Conservation (phyloP, 2,113 vertebrate species). For the Heliornis fulica region DNA sequence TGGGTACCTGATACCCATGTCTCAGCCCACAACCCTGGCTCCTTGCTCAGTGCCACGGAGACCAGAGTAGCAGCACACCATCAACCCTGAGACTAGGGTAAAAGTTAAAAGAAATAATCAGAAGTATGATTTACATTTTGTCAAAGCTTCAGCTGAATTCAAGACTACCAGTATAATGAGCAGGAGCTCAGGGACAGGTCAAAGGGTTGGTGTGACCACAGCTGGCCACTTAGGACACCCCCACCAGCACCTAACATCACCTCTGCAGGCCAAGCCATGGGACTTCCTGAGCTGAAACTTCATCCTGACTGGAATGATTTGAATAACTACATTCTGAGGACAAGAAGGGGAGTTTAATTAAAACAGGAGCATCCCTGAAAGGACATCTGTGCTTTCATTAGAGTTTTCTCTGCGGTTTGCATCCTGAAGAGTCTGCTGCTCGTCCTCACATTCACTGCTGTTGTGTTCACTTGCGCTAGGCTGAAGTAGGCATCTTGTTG, state of each 20-base stretch:
- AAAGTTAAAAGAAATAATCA: conserved; percentile 13
- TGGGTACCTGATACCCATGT: not conserved
- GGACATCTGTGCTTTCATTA: not conserved
- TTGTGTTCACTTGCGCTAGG: not conserved
- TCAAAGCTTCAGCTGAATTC: conserved; percentile 14
- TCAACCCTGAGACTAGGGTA: not conserved
- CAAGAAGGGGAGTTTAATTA: not conserved
- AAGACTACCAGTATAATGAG: not conserved
- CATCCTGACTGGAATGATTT: not conserved
- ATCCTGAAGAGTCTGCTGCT: not conserved
- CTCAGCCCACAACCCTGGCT: not conserved
- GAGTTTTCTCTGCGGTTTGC: not conserved
- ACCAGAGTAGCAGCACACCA: not conserved
- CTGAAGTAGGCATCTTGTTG: not conserved
- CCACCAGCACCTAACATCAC: rapidly evolving
- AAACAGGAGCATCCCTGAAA: not conserved
- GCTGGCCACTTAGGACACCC: not conserved
- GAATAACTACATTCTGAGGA: not conserved
- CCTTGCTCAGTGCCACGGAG: not conserved
- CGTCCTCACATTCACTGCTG: not conserved
- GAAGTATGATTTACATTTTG: conserved; percentile 31
- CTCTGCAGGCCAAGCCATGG: not conserved
- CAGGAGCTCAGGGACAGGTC: not conserved
- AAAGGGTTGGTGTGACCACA: not conserved
- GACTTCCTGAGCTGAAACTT: not conserved